Base-by-base conservation (phyloP, 2,113 vertebrate genomes). In the Amphiprion ocellaris region DNA sequence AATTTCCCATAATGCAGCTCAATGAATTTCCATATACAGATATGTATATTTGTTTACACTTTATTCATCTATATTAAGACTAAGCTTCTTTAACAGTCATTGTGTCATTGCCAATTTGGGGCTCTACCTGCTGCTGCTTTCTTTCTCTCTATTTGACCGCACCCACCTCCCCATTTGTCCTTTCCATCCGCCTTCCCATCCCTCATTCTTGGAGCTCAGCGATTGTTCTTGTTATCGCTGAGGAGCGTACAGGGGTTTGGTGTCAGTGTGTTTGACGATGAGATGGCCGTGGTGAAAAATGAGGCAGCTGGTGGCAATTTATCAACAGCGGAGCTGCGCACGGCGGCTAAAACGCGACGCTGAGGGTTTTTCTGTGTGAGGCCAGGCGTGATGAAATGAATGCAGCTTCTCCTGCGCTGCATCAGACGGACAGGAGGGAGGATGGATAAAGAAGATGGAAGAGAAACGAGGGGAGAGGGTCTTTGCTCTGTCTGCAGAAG, bases 201-300 rank as follows among this genome's bases (percentile, higher is more conserved):
- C 74, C 66, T 65, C 74, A 72, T 81, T 87, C 75, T 47, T n/a
- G 49, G 37, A 74, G 77, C 79, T 88, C 85, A 73, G 79, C 69
- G 64, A 86, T 90, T 89, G 89, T 85, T 93, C 88, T 76, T 83
- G 84, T 89, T 89, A 89, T 89, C 52, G 50, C 78, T 52, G 79
- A 89, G 69, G 86, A 86, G 87, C 19, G 69, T 78, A 77, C 69
- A 30, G 0, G 59, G 84, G 69, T 26, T 84, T 64, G n/a, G 81
- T 87, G 83, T 85, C 86, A 75, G 77, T 63, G 83, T 74, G 75
- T 87, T 77, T 79, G 77, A 91, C 79, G 73, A 79, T n/a, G 55
- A 84, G 58, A 76, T 28, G 55, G 77, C 61, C 4, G 39, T 17
- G 41, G 66, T 88, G 87, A 91, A 88, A 92, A 91, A 92, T 86